Evolutionary conservation across 2,888 invertebrate genomes (phyloP).

Genomic region (Archaeoteleia sp.): DNA sequence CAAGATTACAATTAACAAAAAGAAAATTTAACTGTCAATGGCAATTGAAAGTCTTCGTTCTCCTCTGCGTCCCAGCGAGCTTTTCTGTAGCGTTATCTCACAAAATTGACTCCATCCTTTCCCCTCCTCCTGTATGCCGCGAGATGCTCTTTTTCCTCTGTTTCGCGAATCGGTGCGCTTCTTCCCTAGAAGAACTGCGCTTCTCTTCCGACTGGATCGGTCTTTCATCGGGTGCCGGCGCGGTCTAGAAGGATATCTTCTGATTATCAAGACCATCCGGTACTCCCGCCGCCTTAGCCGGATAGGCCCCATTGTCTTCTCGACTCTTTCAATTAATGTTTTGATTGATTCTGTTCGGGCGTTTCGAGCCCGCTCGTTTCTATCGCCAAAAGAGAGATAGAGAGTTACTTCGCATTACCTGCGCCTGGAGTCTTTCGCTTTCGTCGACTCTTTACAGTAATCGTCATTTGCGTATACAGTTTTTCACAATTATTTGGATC

Average conservation of each 20-base stretch:
- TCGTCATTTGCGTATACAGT: too few relatives aligned
- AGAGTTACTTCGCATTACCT: constrained; percentile 24
- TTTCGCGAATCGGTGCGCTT: constrained; percentile 37
- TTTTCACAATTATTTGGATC: too few relatives aligned
- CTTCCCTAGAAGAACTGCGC: constrained; percentile 38
- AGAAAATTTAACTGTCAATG: neutral
- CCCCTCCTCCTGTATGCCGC: constrained; percentile 4
- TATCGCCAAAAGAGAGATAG: constrained; percentile 23
- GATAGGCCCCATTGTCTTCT: constrained; percentile 71
- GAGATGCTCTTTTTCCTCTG: constrained; percentile 16
- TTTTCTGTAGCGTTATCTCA: constrained; percentile 19
- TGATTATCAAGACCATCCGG: constrained; percentile 72
- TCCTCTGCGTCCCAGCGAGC: neutral
- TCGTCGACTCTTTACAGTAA: too few relatives aligned
- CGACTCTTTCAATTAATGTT: constrained; percentile 75
- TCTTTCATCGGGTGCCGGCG: constrained; percentile 50
- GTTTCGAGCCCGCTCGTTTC: constrained; percentile 16
- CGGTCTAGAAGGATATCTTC: constrained; percentile 69
- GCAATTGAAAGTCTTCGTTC: neutral
- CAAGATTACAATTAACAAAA: too few relatives aligned
- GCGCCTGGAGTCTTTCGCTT: too few relatives aligned
- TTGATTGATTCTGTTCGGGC: constrained; percentile 73
- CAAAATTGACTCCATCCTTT: constrained; percentile 22
- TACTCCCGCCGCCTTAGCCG: constrained; percentile 64
- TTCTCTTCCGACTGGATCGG: constrained; percentile 31